Evolutionary conservation across 2,113 vertebrate genomes (phyloP), one percentile per base, ranked within the genome.

Genomic region (Parus major): DNA sequence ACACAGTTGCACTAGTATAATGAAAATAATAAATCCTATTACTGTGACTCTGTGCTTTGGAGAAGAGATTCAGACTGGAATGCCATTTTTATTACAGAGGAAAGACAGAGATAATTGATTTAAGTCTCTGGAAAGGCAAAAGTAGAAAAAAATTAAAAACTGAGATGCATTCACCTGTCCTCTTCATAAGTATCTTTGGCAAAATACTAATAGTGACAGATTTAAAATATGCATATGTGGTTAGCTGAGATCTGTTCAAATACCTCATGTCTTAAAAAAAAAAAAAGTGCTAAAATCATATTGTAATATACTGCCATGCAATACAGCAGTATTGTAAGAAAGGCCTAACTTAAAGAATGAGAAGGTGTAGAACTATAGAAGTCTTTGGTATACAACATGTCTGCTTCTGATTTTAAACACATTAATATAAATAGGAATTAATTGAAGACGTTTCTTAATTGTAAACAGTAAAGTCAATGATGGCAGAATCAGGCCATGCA

Each of bases 21-120:
- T 35, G 35, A 93, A 91, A 94, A 86, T 33, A 77, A 82, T 88
- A 71, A 94, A 92, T 49, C 44, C 35, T 86, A 36, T 65, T 77
- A 44, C 42, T 84, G 36, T 39, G 12, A 73, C 60, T 72, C 39
- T 29, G 39, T 72, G 39, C 42, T 70, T 83, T 77, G 39, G 17
- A 83, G n/a, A 82, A 64, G n/a, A 88, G 28, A 27, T 36, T 92
- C 59, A 86, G 39, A n/a, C 5, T 27, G 7, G 28, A 91, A 78
- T 25, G 21, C 5, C 23, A 47, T 46, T 88, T 93, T 77, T 57
- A 80, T 65, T 86, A 80, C 61, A 36, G 36, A 59, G 79, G 33
- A 66, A 82, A 85, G 59, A 64, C 6, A 84, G 52, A 84, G 52
- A 53, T 0, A 4, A 86, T 24, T 36, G 12, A 87, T 35, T 59